Percentiles rank a stretch among this genome's conserved stretches.
These are phyloP conservation scores for Schrankia costaestrigalis DNA, from an alignment of 2,888 invertebrate species.

Conservation along the genomic window DNA sequence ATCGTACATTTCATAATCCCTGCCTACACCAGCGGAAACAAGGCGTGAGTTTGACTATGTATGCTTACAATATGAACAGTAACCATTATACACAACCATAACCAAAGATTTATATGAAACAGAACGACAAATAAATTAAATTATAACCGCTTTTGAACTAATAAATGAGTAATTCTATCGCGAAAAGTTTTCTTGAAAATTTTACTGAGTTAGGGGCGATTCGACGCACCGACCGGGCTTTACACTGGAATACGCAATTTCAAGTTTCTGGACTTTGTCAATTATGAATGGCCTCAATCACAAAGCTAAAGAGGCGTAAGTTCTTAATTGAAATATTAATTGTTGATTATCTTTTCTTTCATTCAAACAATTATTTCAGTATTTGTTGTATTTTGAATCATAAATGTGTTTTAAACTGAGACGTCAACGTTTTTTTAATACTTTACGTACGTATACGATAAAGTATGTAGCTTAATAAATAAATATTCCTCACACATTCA, in stretches of 20 bases:
- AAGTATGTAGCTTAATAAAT: no score
- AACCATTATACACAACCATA: conserved; percentile 1
- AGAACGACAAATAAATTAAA: conserved; percentile 39
- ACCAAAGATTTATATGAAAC: conserved; percentile 32
- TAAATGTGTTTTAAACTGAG: no score
- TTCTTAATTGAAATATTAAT: conserved; percentile 9
- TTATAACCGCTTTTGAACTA: conserved; percentile 35
- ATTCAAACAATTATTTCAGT: no score
- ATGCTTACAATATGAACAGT: no score
- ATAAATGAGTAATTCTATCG: conserved; percentile 59
- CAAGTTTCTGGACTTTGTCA: conserved; percentile 49
- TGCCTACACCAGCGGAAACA: no score
- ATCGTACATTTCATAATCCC: no score
- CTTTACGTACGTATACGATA: no score
- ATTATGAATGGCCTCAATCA: conserved; percentile 40
- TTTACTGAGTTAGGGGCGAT: conserved; percentile 39
- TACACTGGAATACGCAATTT: conserved; percentile 5
- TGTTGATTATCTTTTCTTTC: no score
- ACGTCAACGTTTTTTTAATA: no score
- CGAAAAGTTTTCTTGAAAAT: conserved; percentile 41
- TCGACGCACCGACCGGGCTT: conserved; percentile 3
- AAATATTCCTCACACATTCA: no score
- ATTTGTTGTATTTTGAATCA: no score
- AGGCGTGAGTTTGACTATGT: no score
- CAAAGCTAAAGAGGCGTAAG: conserved; percentile 1